Percentiles rank a stretch among this genome's conserved stretches.
These are phyloP conservation scores for Scelioninae gen. 2 DNA, from an alignment of 2,888 invertebrate genomes.

Conservation along the genomic window DNA sequence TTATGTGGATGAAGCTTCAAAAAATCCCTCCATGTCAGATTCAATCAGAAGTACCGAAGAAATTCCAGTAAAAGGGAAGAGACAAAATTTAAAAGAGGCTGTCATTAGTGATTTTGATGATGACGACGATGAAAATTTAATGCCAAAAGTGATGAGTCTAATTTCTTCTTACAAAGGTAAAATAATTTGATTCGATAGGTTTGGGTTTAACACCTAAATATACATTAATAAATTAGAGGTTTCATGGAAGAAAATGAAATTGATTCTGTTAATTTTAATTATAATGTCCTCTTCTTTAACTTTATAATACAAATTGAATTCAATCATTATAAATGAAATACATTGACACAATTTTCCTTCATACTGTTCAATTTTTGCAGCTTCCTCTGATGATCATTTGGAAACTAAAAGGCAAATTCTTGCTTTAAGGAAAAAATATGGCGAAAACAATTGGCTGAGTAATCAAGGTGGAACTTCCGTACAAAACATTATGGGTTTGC, in stretches of 20 bases:
- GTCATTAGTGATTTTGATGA: slow-evolving; percentile 74
- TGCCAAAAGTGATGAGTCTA: slow-evolving; percentile 64
- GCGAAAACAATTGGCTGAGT: slow-evolving; percentile 79
- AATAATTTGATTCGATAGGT: neutral
- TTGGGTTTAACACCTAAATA: too few relatives aligned
- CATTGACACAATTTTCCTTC: too few relatives aligned
- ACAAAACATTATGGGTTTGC: slow-evolving; percentile 78
- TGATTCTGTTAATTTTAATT: too few relatives aligned
- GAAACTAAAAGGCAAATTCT: slow-evolving; percentile 80
- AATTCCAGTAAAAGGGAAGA: slow-evolving; percentile 55
- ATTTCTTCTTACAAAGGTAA: slow-evolving; percentile 65
- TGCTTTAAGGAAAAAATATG: slow-evolving; percentile 78
- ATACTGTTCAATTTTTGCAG: slow-evolving; percentile 60
- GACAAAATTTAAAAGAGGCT: slow-evolving; percentile 73
- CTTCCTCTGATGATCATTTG: slow-evolving; percentile 76
- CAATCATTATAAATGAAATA: neutral
- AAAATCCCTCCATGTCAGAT: slow-evolving; percentile 54
- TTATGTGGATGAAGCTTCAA: slow-evolving; percentile 40
- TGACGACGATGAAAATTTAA: slow-evolving; percentile 71
- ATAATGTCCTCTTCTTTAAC: too few relatives aligned
- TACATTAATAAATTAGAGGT: too few relatives aligned
- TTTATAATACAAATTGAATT: too few relatives aligned
- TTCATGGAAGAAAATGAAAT: too few relatives aligned
- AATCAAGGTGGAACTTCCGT: slow-evolving; percentile 77
- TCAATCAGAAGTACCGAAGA: slow-evolving; percentile 58